These are phyloP conservation scores for Formica exsecta DNA, from an alignment of 1,140 invertebrate genomes.

Conservation along the genomic window DNA sequence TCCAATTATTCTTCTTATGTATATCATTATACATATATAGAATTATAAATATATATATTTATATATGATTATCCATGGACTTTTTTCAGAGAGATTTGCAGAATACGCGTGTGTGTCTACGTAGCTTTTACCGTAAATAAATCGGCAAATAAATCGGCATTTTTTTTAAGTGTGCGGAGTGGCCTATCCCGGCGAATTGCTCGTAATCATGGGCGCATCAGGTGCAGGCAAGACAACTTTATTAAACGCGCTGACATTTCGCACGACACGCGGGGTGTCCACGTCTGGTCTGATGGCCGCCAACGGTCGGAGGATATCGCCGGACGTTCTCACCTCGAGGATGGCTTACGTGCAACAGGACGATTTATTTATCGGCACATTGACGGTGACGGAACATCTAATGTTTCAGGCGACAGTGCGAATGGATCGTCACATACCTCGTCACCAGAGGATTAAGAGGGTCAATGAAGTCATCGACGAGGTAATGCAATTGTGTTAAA, in stretches of 20 bases:
- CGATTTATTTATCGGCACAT: slow-evolving; percentile 96
- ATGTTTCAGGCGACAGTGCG: slow-evolving; percentile 96
- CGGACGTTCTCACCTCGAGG: slow-evolving; percentile 90
- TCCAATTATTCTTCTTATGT: no score
- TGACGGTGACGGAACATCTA: slow-evolving; percentile 97
- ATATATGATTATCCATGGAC: no score
- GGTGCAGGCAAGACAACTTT: slow-evolving; percentile 98
- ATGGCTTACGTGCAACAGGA: slow-evolving; percentile 98
- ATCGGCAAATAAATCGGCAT: background rate
- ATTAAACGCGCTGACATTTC: slow-evolving; percentile 95
- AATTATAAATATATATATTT: no score
- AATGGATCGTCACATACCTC: slow-evolving; percentile 94
- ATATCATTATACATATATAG: no score
- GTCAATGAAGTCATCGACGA: slow-evolving; percentile 97
- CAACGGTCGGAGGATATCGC: slow-evolving; percentile 90
- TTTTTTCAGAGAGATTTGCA: no score
- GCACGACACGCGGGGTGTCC: slow-evolving; percentile 89
- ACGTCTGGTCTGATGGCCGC: slow-evolving; percentile 91
- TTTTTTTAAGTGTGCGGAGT: slow-evolving; percentile 92
- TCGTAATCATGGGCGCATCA: slow-evolving; percentile 97
- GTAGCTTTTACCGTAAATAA: background rate
- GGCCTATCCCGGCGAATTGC: slow-evolving; percentile 95
- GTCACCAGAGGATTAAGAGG: slow-evolving; percentile 91
- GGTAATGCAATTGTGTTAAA: slow-evolving; percentile 85
- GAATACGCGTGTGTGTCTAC: no score